phyloP scores from a whole-genome alignment of 2,113 vertebrate species.

The Caranx melampygus region DNA sequence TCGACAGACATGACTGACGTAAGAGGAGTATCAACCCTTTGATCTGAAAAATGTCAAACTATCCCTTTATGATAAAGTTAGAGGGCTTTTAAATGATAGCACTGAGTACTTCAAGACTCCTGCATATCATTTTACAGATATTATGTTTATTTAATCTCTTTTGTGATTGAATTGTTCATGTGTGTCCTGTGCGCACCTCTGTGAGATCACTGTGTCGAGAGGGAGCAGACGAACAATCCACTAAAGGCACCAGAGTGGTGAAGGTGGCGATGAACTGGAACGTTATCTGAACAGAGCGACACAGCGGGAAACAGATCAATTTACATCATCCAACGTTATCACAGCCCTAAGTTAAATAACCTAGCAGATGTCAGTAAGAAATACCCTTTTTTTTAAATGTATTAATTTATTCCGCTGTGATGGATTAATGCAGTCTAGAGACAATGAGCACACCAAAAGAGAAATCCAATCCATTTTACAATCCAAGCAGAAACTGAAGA shows the following conservation, averaged over 20 bases:
- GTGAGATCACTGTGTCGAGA: constrained; percentile 91
- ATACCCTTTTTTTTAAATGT: constrained; percentile 38
- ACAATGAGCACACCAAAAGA: constrained; percentile 51
- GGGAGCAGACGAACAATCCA: constrained; percentile 94
- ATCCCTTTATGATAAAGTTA: background rate
- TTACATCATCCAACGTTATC: constrained; percentile 46
- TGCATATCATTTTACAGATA: background rate
- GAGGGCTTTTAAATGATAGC: background rate
- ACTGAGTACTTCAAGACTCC: background rate
- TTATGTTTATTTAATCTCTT: constrained; percentile 24
- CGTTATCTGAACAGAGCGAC: constrained; percentile 89
- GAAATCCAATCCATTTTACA: constrained; percentile 60
- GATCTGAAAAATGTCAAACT: background rate
- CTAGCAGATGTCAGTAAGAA: constrained; percentile 26
- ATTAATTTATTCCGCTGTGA: constrained; percentile 47
- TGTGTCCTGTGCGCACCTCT: constrained; percentile 83
- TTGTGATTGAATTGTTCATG: background rate
- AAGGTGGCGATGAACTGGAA: constrained; percentile 99
- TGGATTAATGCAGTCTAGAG: constrained; percentile 56
- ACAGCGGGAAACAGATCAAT: constrained; percentile 43
- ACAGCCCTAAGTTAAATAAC: constrained; percentile 28
- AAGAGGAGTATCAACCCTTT: background rate
- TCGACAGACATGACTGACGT: background rate
- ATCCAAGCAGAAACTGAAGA: constrained; percentile 53
- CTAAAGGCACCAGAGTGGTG: constrained; percentile 98